Conservation (phyloP, 2,797 vertebrate species). For the Iguana delicatissima region DNA sequence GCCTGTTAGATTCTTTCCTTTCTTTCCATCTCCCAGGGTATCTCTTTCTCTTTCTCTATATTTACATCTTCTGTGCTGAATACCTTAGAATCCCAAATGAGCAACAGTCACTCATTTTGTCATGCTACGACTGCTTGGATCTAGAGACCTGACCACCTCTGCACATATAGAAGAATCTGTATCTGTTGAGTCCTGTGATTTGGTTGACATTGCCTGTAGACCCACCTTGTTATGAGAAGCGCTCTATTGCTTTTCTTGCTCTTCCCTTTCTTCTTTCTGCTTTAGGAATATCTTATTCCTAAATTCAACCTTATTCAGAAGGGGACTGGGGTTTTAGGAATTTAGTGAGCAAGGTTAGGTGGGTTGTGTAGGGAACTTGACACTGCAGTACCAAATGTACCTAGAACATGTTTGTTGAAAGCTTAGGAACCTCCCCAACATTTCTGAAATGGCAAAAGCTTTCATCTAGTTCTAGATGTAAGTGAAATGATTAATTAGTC, state of each 20-base stretch:
- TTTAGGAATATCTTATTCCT: not conserved
- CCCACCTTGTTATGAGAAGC: no score
- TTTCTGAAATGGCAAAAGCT: no score
- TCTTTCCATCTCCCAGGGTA: no score
- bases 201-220: not conserved
- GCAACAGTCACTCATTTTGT: not conserved
- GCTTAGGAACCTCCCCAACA: not conserved
- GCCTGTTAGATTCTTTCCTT: conserved; percentile 19
- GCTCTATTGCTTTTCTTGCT: not conserved
- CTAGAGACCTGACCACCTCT: not conserved
- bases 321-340: not conserved
- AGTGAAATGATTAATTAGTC: not conserved
- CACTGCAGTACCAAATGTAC: not conserved
- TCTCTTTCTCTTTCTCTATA: not conserved
- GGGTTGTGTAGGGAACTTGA: not conserved
- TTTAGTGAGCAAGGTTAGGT: not conserved
- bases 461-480: not conserved
- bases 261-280: not conserved
- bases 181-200: not conserved
- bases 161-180: not conserved
- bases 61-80: not conserved
- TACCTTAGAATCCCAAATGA: not conserved
- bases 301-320: not conserved
- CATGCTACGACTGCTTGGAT: not conserved
- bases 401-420: not conserved